phyloP scores from a whole-genome alignment of 2,888 invertebrate genomes.

The Philhelius pedissequus region DNA sequence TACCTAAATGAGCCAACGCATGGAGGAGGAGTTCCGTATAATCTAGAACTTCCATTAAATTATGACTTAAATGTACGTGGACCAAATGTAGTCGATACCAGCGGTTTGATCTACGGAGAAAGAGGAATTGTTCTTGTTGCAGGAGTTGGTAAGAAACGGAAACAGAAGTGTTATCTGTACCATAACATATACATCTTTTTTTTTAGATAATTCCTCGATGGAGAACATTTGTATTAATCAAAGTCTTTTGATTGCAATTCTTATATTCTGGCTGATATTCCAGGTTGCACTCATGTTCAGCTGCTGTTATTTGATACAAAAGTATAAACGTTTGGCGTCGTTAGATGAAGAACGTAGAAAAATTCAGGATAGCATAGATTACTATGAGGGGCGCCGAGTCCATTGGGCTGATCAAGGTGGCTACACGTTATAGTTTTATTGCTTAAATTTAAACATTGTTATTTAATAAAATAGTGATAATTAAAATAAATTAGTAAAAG shows the following conservation, averaged over 20 bases:
- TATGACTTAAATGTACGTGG: constrained; percentile 82
- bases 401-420: constrained; percentile 84
- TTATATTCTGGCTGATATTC: constrained; percentile 82
- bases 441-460: neutral
- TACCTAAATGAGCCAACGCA: neutral
- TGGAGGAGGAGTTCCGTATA: constrained; percentile 55
- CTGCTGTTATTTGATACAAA: constrained; percentile 80
- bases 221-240: constrained; percentile 83
- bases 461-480: neutral
- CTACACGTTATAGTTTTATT: constrained; percentile 73
- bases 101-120: constrained; percentile 82
- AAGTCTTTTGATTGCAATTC: constrained; percentile 83
- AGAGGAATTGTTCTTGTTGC: constrained; percentile 81
- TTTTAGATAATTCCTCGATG: constrained; percentile 70
- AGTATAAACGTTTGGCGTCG: constrained; percentile 80
- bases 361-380: constrained; percentile 83
- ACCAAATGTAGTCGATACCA: constrained; percentile 81
- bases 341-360: constrained; percentile 79
- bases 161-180: neutral
- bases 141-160: constrained; percentile 79
- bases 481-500: neutral
- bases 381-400: constrained; percentile 84
- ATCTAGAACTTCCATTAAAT: constrained; percentile 80
- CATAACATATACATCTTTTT: neutral
- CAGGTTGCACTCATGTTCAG: constrained; percentile 81